phyloP scores from a whole-genome alignment of 2,888 invertebrate species.

The Lymantria dispar region DNA sequence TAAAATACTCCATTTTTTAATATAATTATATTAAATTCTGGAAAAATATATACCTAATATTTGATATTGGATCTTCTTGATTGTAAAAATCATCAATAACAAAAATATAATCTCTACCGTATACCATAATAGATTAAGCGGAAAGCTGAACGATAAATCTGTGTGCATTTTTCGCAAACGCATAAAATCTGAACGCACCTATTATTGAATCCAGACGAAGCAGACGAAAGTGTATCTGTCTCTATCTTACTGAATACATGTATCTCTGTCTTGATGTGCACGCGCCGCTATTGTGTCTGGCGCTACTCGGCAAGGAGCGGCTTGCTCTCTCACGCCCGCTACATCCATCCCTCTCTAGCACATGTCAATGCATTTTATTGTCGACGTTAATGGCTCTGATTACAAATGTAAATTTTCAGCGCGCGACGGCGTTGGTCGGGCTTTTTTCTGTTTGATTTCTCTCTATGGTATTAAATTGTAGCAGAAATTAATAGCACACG shows the following conservation, averaged over 20 bases:
- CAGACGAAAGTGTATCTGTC: constrained; percentile 43
- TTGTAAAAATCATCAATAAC: constrained; percentile 18
- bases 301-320: constrained; percentile 54
- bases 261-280: constrained; percentile 60
- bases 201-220: constrained; percentile 62
- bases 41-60: too few species aligned
- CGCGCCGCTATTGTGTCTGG: constrained; percentile 79
- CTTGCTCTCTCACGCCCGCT: constrained; percentile 53
- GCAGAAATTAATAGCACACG: constrained; percentile 58
- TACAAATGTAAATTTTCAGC: constrained; percentile 81
- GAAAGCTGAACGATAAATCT: constrained; percentile 72
- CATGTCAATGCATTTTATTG: constrained; percentile 81
- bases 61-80: background rate
- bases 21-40: too few species aligned
- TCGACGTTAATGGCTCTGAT: constrained; percentile 79
- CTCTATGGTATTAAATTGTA: constrained; percentile 74
- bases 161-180: constrained; percentile 76
- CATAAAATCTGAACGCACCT: constrained; percentile 75
- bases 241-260: constrained; percentile 46
- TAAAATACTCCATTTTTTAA: too few species aligned
- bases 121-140: constrained; percentile 65
- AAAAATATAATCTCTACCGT: constrained; percentile 29
- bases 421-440: constrained; percentile 73
- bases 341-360: constrained; percentile 57
- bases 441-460: constrained; percentile 71